Evolutionary conservation across 1,140 invertebrate species (phyloP).

Genomic region (Hirudo medicinalis): DNA sequence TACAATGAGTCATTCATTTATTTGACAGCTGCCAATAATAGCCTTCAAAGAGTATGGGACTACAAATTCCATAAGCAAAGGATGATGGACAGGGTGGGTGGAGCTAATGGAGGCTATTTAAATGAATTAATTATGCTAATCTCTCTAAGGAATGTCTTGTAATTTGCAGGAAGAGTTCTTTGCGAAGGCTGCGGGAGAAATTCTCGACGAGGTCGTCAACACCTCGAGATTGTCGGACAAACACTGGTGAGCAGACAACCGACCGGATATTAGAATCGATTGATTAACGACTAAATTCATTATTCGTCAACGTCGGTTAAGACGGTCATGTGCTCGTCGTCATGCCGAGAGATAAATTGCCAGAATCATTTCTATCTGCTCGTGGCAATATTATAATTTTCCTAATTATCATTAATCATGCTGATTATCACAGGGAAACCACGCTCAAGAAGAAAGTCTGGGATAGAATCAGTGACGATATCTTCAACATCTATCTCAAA

Average conservation of each 20-base stretch:
- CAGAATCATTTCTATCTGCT: too few relatives aligned
- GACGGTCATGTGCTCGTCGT: too few relatives aligned
- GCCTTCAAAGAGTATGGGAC: slow-evolving; percentile 99
- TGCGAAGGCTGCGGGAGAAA: slow-evolving; percentile 84
- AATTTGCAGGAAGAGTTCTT: slow-evolving; percentile 71
- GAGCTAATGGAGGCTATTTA: too few relatives aligned
- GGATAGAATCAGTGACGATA: slow-evolving; percentile 69
- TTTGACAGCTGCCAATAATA: slow-evolving; percentile 68
- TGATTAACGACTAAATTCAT: too few relatives aligned
- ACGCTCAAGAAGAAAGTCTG: slow-evolving; percentile 65
- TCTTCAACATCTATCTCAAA: slow-evolving; percentile 90
- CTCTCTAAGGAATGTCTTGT: neutral
- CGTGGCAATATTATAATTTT: too few relatives aligned
- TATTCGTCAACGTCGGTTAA: too few relatives aligned
- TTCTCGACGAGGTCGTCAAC: slow-evolving; percentile 91
- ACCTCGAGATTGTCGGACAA: slow-evolving; percentile 76
- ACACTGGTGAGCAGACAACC: slow-evolving; percentile 51
- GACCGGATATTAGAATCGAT: neutral
- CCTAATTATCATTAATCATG: too few relatives aligned
- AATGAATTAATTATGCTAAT: slow-evolving; percentile 22
- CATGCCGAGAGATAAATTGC: too few relatives aligned
- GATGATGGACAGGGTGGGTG: slow-evolving; percentile 64
- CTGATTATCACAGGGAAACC: too few relatives aligned
- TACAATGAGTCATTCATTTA: neutral
- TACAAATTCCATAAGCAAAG: slow-evolving; percentile 87